Evolutionary conservation across 1,140 invertebrate genomes (phyloP), one percentile per base, ranked within the genome.

Genomic region (Dolichoris vasculosae): DNA sequence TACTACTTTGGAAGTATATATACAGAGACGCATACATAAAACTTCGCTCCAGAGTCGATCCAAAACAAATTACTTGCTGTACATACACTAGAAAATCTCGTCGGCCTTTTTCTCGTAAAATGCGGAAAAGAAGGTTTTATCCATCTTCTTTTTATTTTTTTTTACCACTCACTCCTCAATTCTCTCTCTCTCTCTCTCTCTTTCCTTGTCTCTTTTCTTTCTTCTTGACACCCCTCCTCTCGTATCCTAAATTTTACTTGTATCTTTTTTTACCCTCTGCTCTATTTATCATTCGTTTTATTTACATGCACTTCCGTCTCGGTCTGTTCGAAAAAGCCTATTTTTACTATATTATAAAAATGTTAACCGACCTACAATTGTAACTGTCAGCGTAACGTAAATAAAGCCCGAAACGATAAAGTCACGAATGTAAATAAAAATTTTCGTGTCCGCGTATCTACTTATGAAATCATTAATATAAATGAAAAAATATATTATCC

Each of bases 21-120:
- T 15, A 46, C 7, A 6, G 0, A 75, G 11, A n/a, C 23, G 3
- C 17, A 35, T 13, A 71, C 15, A 82, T 32, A 30, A 35, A 67
- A 48, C 30, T 71, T 23, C 23, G 6, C n/a, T 46, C 38, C 26
- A 20, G 23, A 69, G 40, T 69, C 79, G 63, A 69, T 71, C 20
- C 30, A 63, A 63, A 79, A 63, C 76, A 79, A 79, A 79, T 79
- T 79, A 79, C 51, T 79, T 63, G 76, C 51, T 63, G 76, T 63
- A 63, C 51, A 63, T 40, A 40, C 48, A 26, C n/a, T 73, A 59
- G 67, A 38, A 82, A 55, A 59, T 35, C 69, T 82, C 48, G 20
- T 17, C 43, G 26, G 26, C 71, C 38, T 83, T 55, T 55, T 55
- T 40, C 67, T 35, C 30, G 30, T 23, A 82, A n/a, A 71, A 79